A percentile compares a stretch with the other conserved stretches of the same genome.
Conservation (phyloP, 2,113 vertebrate species). For the Pteruthius melanotis region DNA sequence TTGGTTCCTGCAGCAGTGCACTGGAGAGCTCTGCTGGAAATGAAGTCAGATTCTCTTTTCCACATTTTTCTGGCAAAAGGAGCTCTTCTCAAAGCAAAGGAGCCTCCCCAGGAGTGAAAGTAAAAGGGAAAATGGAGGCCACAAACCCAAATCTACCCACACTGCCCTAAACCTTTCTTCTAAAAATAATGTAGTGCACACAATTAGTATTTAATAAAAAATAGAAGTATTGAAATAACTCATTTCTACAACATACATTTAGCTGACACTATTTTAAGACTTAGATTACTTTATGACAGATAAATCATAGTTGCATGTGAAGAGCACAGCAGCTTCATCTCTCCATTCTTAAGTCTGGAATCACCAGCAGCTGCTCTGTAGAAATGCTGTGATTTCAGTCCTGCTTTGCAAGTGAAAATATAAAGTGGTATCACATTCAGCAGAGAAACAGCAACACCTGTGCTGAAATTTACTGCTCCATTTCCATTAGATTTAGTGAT, state of each 20-base stretch:
- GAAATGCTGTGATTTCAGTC: background rate
- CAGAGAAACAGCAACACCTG: background rate
- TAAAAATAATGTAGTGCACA: background rate
- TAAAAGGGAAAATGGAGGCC: background rate
- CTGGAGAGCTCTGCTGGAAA: background rate
- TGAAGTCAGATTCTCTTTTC: background rate
- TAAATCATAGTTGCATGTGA: background rate
- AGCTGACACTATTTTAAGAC: background rate
- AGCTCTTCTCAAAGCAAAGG: background rate
- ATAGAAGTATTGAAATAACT: background rate
- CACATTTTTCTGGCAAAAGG: background rate
- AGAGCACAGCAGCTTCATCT: background rate
- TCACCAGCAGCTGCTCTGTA: background rate
- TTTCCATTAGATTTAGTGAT: background rate
- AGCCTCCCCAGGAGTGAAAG: background rate
- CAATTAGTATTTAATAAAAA: background rate
- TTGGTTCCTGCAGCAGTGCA: fast-evolving
- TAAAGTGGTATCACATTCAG: background rate
- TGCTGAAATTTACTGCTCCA: background rate
- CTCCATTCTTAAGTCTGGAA: background rate
- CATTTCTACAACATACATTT: background rate
- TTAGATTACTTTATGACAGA: background rate
- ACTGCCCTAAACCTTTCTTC: fast-evolving
- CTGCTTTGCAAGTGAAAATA: background rate
- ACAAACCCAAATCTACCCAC: background rate